phyloP scores from a whole-genome alignment of 2,888 invertebrate genomes.

The Zygothrica quintamaculata region DNA sequence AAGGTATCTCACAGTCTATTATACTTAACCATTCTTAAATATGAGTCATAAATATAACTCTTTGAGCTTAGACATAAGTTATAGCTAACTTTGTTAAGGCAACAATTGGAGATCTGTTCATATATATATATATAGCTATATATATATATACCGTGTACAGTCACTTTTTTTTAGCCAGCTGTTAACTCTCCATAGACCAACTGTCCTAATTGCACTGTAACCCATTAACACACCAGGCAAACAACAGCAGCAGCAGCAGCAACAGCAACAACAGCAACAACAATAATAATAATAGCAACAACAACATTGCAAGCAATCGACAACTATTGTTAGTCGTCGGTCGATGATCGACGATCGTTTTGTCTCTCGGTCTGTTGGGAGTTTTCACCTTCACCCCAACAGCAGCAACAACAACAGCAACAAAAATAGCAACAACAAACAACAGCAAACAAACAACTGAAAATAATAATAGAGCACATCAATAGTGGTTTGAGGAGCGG shows the following conservation, averaged over 20 bases:
- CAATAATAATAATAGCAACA: conserved; percentile 19
- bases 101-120: no score
- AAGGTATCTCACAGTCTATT: no score
- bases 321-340: conserved; percentile 62
- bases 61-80: no score
- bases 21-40: no score
- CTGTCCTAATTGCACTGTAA: conserved; percentile 78
- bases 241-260: conserved; percentile 33
- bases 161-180: conserved; percentile 21
- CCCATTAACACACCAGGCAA: conserved; percentile 69
- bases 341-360: conserved; percentile 56
- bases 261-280: conserved; percentile 1
- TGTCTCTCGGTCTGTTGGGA: conserved; percentile 34
- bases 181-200: conserved; percentile 34
- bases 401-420: conserved; percentile 25
- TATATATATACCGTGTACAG: neutral
- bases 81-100: no score
- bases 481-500: conserved; percentile 20
- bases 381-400: conserved; percentile 77
- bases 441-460: conserved; percentile 32
- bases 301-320: conserved; percentile 18
- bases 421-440: conserved; percentile 22
- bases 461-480: conserved; percentile 52
- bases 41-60: no score
- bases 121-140: no score